phyloP scores from a whole-genome alignment of 2,888 invertebrate genomes.

The Chrysotoxum bicinctum region DNA sequence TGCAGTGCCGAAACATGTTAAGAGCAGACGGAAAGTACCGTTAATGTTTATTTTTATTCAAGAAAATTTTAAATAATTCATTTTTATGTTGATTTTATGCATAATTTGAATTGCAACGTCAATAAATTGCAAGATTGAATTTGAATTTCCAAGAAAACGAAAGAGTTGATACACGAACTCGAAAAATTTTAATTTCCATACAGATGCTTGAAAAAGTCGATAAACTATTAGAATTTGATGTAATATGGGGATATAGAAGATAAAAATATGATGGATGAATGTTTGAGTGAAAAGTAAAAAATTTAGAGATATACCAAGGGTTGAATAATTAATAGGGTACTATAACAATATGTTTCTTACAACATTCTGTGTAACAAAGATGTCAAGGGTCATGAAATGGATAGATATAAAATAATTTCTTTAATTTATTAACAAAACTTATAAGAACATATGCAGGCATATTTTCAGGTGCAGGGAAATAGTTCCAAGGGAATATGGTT shows the following conservation, averaged over 20 bases:
- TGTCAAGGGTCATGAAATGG: no score
- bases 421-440: no score
- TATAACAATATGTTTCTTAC: no score
- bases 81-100: not conserved
- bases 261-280: no score
- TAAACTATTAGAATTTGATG: not conserved
- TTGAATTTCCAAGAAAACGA: not conserved
- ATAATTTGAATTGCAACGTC: not conserved
- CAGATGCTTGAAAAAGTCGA: not conserved
- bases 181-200: not conserved
- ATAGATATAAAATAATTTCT: no score
- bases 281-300: no score
- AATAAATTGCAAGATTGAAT: not conserved
- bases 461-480: no score
- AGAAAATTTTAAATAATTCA: not conserved
- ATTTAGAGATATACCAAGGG: no score
- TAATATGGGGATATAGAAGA: not conserved
- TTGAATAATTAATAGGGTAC: no score
- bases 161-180: conserved; percentile 6
- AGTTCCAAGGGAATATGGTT: no score
- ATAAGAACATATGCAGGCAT: no score
- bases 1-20: not conserved
- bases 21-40: not conserved
- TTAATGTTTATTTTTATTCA: not conserved
- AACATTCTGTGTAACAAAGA: no score